Conservation (phyloP, 2,113 vertebrate genomes). For the Fukomys damarensis region DNA sequence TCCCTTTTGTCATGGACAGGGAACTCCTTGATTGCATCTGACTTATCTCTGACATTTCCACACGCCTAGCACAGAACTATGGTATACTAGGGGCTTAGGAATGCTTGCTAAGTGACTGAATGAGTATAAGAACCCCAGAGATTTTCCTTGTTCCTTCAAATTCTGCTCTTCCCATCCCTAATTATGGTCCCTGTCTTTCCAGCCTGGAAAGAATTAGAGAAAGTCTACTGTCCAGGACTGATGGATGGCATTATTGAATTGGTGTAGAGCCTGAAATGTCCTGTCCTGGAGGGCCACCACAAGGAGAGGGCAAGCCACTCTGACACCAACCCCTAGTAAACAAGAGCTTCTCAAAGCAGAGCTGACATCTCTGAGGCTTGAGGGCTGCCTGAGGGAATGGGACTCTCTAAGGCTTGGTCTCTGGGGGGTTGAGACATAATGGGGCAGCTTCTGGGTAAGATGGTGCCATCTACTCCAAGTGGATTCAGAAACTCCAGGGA, state of each 20-base stretch:
- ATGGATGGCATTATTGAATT: background rate
- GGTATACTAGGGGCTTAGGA: background rate
- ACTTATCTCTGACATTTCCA: background rate
- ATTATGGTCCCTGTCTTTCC: background rate
- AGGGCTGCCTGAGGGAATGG: background rate
- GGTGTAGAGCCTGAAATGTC: background rate
- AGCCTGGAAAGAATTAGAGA: background rate
- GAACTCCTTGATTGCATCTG: background rate
- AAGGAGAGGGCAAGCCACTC: background rate
- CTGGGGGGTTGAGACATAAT: background rate
- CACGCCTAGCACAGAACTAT: background rate
- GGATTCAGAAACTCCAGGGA: background rate
- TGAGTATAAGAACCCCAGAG: background rate
- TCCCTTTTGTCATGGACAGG: background rate
- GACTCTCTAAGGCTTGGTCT: background rate
- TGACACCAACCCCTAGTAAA: background rate
- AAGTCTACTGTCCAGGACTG: background rate
- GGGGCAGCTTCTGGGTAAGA: background rate
- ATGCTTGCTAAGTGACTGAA: background rate
- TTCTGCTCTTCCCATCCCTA: background rate
- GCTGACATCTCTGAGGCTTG: background rate
- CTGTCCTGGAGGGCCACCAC: background rate
- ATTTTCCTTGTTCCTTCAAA: background rate
- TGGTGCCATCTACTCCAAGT: background rate
- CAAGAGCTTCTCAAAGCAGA: background rate